These are phyloP conservation scores for Notiomystis cincta DNA, from an alignment of 2,113 vertebrate species.

Conservation along the genomic window DNA sequence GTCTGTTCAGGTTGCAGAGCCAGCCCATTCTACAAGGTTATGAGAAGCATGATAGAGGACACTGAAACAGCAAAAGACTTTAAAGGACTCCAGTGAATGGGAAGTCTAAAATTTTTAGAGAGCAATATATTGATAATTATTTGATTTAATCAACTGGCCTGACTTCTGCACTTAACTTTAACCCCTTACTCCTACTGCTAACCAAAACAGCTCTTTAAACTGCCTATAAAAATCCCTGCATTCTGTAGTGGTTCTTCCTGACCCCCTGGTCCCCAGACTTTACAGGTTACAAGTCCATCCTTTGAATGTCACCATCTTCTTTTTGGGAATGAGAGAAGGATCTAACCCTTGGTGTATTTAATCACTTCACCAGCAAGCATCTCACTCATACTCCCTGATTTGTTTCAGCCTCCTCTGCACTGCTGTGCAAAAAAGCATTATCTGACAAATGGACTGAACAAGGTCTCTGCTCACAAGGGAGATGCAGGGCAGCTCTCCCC, in stretches of 20 bases:
- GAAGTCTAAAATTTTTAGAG: neutral
- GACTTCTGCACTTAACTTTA: neutral
- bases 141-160: neutral
- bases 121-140: neutral
- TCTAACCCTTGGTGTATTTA: neutral
- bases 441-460: neutral
- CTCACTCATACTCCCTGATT: neutral
- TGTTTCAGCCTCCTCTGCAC: neutral
- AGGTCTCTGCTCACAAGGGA: neutral
- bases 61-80: neutral
- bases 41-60: neutral
- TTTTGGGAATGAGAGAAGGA: neutral
- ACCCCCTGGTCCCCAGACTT: neutral
- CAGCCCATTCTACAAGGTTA: constrained; percentile 11
- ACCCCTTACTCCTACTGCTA: neutral
- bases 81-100: neutral
- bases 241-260: neutral
- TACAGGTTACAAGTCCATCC: neutral
- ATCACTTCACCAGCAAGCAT: neutral
- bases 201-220: neutral
- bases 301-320: neutral
- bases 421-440: neutral
- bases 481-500: neutral
- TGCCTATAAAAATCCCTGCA: neutral
- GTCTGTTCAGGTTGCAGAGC: constrained; percentile 10